Base-by-base conservation (phyloP, 2,888 invertebrate species). In the Corythucha ciliata region DNA sequence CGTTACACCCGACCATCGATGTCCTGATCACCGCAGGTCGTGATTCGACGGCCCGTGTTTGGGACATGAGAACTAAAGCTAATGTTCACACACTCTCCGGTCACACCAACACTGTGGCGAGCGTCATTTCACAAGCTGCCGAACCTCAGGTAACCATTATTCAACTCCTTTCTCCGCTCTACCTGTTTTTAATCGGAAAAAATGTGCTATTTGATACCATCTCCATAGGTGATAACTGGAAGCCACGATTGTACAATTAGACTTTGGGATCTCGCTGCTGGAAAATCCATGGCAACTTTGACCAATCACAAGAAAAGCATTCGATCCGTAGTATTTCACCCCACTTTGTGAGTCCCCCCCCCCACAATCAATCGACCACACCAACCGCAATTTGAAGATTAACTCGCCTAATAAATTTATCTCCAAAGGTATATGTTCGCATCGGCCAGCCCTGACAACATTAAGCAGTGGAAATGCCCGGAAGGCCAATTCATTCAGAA, bases 21-120 rank as follows among this genome's bases (percentile, higher is more conserved):
- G 83, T 99, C 44, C 72, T 98, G 48, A 80, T 93, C 44, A 86
- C 93, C 2, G 91, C 91, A 12, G 96, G 97, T 0, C 75, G 98
- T 48, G 98, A 98, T 72, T 88, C 90, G 0, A 94, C 93, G 0
- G 96, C 92, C 1, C 76, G 98, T 57, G 88, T 97, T 46, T 98
- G 98, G 98, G 97, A 98, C 70, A 91, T 97, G 88, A 74, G 98
- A 52, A 96, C 93, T 3, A 99, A 98, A 72, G 96, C 96, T 2
- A 96, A 96, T 70, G 88, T 99, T 48, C 94, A 97, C 69, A 94
- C 94, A 3, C 74, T 98, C 21, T 76, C 84, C 0, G 97, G 97
- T 0, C 98, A 99, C 69, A 91, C 92, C 1, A 96, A 97, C 68
- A 98, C 97, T 1, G 88, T 99, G 2, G 93, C 97, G 4, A 86